Conservation (phyloP, 2,888 invertebrate genomes). For the Atethmia centrago region DNA sequence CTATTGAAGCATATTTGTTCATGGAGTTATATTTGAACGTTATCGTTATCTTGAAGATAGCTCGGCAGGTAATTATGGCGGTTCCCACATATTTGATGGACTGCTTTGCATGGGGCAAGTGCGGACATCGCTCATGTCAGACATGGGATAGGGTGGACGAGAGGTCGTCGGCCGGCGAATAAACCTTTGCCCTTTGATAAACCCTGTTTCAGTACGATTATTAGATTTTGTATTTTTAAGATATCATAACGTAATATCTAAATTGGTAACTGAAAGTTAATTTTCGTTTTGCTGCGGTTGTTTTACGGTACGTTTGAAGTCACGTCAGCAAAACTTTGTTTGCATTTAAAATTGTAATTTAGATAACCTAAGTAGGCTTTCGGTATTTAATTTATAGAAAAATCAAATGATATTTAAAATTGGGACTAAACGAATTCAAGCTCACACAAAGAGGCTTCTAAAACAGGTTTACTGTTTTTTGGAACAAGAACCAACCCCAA, state of each 20-base stretch:
- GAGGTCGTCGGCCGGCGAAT: slow-evolving; percentile 47
- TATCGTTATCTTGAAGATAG: slow-evolving; percentile 47
- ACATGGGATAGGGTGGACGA: slow-evolving; percentile 31
- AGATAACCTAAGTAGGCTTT: slow-evolving; percentile 37
- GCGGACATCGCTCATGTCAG: slow-evolving; percentile 45
- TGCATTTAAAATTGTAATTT: slow-evolving; percentile 30
- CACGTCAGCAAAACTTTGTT: slow-evolving; percentile 42
- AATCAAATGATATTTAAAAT: slow-evolving; percentile 7
- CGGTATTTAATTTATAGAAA: slow-evolving; percentile 28
- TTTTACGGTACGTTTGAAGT: slow-evolving; percentile 46
- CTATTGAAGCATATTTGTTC: slow-evolving; percentile 26
- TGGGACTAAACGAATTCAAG: neutral
- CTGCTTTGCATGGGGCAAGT: slow-evolving; percentile 39
- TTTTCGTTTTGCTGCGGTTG: slow-evolving; percentile 39
- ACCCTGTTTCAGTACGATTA: slow-evolving; percentile 29
- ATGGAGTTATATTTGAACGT: slow-evolving; percentile 46
- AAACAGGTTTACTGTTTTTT: slow-evolving; percentile 1
- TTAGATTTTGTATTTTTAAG: slow-evolving; percentile 46
- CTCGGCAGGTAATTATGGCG: slow-evolving; percentile 27
- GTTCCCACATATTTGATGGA: slow-evolving; percentile 49
- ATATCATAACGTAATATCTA: slow-evolving; percentile 51
- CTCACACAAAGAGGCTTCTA: slow-evolving; percentile 22
- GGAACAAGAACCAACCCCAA: slow-evolving; percentile 17
- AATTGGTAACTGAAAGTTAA: slow-evolving; percentile 45
- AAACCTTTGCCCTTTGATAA: slow-evolving; percentile 40